Conservation (phyloP, 2,888 invertebrate genomes). For the Idaea biselata region DNA sequence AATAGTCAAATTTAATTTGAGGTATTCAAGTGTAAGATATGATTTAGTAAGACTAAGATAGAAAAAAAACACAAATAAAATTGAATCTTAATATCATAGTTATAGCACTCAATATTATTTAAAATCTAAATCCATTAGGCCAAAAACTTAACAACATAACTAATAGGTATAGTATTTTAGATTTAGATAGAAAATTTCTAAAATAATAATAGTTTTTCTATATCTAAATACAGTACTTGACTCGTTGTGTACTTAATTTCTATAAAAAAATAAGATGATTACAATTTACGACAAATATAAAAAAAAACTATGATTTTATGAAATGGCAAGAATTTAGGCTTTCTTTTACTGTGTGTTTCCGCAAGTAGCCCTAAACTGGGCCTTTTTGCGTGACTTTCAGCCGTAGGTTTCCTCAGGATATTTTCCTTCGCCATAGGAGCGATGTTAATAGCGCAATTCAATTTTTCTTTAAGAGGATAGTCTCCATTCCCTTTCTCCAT, state of each 20-base stretch:
- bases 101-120: not conserved
- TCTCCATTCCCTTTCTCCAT: no score
- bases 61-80: not conserved
- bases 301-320: no score
- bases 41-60: no score
- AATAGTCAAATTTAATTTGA: not conserved
- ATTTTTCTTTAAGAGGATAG: no score
- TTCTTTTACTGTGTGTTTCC: no score
- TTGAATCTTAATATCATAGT: not conserved
- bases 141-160: not conserved
- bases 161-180: no score
- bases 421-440: no score
- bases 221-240: not conserved
- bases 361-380: no score
- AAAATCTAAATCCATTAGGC: not conserved
- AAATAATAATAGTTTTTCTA: not conserved
- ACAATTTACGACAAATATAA: not conserved
- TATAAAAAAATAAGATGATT: not conserved
- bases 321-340: not conserved
- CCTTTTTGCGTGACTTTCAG: no score
- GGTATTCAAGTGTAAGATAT: not conserved
- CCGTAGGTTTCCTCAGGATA: no score
- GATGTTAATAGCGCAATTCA: no score
- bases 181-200: not conserved
- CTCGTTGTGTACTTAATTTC: not conserved